A percentile compares a stretch with the other conserved stretches of the same genome.
phyloP scores from a whole-genome alignment of 2,113 vertebrate species.

The Rhinolophus ferrumequinum region DNA sequence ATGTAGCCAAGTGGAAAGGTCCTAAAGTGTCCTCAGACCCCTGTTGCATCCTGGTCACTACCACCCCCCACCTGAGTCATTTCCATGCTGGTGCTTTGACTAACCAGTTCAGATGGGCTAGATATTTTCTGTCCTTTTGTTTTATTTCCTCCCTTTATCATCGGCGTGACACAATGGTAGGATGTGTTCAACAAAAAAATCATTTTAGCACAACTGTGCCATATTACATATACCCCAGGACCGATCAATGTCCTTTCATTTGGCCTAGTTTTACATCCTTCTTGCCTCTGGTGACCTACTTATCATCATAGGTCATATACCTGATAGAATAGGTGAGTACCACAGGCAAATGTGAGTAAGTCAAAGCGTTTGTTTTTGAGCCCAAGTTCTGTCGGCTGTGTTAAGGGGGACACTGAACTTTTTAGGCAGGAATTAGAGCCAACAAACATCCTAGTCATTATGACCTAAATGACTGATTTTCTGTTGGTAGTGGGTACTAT shows the following conservation, averaged over 20 bases:
- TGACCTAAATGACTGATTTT: neutral
- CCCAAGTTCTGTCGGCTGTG: neutral
- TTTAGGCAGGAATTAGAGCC: neutral
- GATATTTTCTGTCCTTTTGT: neutral
- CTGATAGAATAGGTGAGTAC: neutral
- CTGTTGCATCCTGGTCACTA: neutral
- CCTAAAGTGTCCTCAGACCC: too few species aligned
- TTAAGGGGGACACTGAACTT: neutral
- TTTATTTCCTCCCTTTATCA: neutral
- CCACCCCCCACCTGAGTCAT: neutral
- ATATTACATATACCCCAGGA: neutral
- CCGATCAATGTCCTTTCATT: neutral
- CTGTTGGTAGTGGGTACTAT: neutral
- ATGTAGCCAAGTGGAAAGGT: neutral
- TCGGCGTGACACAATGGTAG: neutral
- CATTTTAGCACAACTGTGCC: neutral
- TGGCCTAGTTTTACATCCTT: neutral
- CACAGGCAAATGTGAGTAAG: neutral
- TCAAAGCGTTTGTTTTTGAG: neutral
- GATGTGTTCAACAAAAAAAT: neutral
- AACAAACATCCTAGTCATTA: neutral
- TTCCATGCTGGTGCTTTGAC: neutral
- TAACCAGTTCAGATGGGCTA: neutral
- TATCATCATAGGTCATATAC: neutral
- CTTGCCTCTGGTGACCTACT: neutral